Percentiles rank a stretch among this genome's conserved stretches.
Evolutionary conservation across 2,888 invertebrate species (phyloP).

Genomic region (Amiota mariae): DNA sequence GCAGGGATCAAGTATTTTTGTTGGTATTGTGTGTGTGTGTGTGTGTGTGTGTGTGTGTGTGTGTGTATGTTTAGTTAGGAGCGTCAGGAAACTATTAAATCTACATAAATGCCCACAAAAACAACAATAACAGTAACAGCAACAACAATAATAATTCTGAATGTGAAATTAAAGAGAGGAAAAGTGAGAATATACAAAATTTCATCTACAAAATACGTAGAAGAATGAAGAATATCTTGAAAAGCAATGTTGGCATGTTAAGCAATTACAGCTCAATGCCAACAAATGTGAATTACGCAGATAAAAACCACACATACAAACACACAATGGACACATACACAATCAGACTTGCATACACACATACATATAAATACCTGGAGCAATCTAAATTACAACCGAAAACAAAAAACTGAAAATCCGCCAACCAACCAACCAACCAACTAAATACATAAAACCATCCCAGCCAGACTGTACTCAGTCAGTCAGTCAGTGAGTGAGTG

Average conservation of each 20-base stretch:
- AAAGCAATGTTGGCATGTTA: slow-evolving; percentile 61
- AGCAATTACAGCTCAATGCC: slow-evolving; percentile 62
- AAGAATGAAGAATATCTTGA: too few species aligned
- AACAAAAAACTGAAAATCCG: too few species aligned
- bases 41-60: too few species aligned
- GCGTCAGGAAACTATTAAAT: slow-evolving; percentile 64
- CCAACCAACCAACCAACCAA: too few species aligned
- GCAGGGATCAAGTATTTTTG: too few species aligned
- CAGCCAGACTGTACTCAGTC: too few species aligned
- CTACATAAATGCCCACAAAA: slow-evolving; percentile 54
- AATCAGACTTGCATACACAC: neutral
- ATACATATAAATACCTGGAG: neutral
- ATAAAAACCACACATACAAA: neutral
- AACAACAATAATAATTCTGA: neutral
- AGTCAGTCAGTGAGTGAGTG: neutral
- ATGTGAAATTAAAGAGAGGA: neutral
- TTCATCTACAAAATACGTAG: neutral
- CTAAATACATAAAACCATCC: too few species aligned
- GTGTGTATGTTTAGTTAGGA: slow-evolving; percentile 40
- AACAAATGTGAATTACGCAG: slow-evolving; percentile 18
- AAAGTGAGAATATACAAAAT: neutral
- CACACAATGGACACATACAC: neutral
- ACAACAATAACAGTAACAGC: slow-evolving; percentile 43
- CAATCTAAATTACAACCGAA: too few species aligned
- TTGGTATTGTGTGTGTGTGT: too few species aligned